Evolutionary conservation across 2,113 vertebrate genomes (phyloP), one percentile per base, ranked within the genome.

Genomic region (Cyprinodon tularosa): DNA sequence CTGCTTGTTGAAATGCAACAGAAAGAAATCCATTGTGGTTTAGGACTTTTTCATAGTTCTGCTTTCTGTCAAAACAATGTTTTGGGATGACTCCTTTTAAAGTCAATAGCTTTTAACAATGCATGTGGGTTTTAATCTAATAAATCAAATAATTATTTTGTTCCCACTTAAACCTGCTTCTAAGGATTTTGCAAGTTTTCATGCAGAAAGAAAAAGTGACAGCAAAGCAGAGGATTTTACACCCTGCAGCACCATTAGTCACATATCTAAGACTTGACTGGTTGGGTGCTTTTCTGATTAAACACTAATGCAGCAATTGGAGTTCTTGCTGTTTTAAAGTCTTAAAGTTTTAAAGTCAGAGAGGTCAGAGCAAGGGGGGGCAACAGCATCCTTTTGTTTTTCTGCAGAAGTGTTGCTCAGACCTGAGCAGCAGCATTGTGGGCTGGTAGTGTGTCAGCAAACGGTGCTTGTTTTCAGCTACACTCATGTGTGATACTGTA

Each of bases 401-500:
- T 60, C 53, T 45, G 36, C 62, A 50, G 12, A 20, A 20, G n/a
- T 29, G 22, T 5, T 11, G 10, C 6, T 67, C 1, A 38, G 2
- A n/a, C 9, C 38, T 61, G 36, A 4, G 6, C 45, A 29, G 5
- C 10, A 0, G 13, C 29, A 45, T 69, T 65, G 65, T 12, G 20
- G 9, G 39, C 38, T 12, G 0, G 13, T 37, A 29, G 9, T 0
- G 37, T 20, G 48, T 81, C 66, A 60, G 20, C 57, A 38, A 68
- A 57, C 68, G 17, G 12, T 9, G 15, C 37, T 15, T 11, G 15
- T 80, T 60, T 77, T 0, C 3, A 73, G 64, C 63, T 47, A 65
- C 67, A 36, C 48, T 15, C n/a, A 50, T 38, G 79, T 80, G 80
- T 77, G 80, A 82, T 65, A 66, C 47, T 65, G 37, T 20, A n/a